phyloP scores from a whole-genome alignment of 2,797 vertebrate species.

The Mionectes olivaceus region DNA sequence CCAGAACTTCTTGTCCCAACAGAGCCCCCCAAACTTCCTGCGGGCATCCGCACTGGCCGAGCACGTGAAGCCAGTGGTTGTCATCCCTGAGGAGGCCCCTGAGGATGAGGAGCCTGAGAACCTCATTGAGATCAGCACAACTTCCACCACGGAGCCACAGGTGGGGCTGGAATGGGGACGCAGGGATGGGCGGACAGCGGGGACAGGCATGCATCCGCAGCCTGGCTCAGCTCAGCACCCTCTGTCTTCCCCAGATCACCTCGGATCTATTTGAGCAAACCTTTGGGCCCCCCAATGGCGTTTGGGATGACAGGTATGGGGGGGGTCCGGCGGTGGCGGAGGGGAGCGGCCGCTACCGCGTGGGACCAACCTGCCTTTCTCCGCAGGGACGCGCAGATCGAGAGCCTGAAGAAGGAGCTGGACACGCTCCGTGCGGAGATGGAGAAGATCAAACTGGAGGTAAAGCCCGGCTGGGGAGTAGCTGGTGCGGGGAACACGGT shows the following conservation, averaged over 20 bases:
- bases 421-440: slow-evolving; percentile 87
- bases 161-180: slow-evolving; percentile 5
- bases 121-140: slow-evolving; percentile 88
- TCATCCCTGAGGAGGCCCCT: slow-evolving; percentile 90
- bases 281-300: slow-evolving; percentile 90
- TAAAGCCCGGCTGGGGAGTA: slow-evolving; percentile 14
- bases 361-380: neutral
- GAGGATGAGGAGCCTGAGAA: slow-evolving; percentile 91
- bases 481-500: fast-evolving
- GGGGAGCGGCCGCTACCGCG: fast-evolving
- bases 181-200: fast-evolving
- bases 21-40: slow-evolving; percentile 95
- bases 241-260: slow-evolving; percentile 68
- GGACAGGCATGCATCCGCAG: fast-evolving
- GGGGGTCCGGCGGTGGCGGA: fast-evolving
- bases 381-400: slow-evolving; percentile 91
- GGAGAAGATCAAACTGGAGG: slow-evolving; percentile 93
- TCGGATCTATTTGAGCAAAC: slow-evolving; percentile 92
- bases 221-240: neutral
- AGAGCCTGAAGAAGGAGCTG: slow-evolving; percentile 88
- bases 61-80: slow-evolving; percentile 95
- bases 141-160: slow-evolving; percentile 76
- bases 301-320: slow-evolving; percentile 89
- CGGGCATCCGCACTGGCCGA: slow-evolving; percentile 92
- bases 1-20: neutral